These are phyloP conservation scores for Flexamia atlantica DNA, from an alignment of 2,888 invertebrate genomes.

Conservation along the genomic window DNA sequence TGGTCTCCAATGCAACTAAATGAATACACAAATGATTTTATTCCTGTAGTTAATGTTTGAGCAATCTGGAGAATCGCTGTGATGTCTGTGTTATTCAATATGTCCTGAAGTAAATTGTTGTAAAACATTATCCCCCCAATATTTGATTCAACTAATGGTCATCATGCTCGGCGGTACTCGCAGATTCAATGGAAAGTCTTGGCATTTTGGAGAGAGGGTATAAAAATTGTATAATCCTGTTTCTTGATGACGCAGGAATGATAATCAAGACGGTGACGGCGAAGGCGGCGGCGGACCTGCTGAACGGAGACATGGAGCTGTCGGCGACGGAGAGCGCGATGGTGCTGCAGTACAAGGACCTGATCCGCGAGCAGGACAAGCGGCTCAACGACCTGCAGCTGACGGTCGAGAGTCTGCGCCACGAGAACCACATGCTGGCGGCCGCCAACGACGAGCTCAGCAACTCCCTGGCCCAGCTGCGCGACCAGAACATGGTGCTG, in stretches of 20 bases:
- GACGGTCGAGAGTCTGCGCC: slow-evolving; percentile 66
- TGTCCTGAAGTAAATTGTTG: no score
- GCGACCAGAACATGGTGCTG: slow-evolving; percentile 92
- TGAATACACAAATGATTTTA: no score
- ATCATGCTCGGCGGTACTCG: no score
- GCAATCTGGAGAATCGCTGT: no score
- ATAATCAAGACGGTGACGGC: slow-evolving; percentile 77
- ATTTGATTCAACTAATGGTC: no score
- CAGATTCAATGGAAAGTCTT: no score
- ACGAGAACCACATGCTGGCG: slow-evolving; percentile 65
- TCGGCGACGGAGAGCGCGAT: slow-evolving; percentile 71
- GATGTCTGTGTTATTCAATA: no score
- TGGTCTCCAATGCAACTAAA: no score
- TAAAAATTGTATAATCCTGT: not conserved
- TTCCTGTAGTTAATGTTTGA: no score
- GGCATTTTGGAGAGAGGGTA: no score
- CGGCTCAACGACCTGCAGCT: slow-evolving; percentile 74
- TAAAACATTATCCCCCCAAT: no score
- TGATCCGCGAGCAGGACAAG: slow-evolving; percentile 94
- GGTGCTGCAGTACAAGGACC: slow-evolving; percentile 86
- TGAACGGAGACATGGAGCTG: slow-evolving; percentile 64
- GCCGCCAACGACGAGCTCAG: slow-evolving; percentile 82
- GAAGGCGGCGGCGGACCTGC: slow-evolving; percentile 72
- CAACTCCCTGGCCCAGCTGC: slow-evolving; percentile 85
- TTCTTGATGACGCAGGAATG: slow-evolving; percentile 72